These are phyloP conservation scores for Gobio gobio DNA, from an alignment of 2,113 vertebrate species.

Conservation along the genomic window DNA sequence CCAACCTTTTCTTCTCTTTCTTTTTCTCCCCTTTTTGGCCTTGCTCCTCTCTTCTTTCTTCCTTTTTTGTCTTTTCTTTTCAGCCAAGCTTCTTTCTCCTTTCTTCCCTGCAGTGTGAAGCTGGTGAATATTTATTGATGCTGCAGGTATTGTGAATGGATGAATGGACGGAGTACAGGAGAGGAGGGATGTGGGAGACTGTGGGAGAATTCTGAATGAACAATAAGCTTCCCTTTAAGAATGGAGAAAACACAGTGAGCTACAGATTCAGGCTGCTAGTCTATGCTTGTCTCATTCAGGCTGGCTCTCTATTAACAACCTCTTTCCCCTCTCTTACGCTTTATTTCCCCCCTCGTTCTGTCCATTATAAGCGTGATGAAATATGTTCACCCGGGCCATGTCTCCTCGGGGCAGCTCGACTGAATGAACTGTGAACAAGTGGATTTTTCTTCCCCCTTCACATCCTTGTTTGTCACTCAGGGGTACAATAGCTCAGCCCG, in stretches of 20 bases:
- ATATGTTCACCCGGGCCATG: slow-evolving; percentile 50
- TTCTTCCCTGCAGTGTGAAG: slow-evolving; percentile 64
- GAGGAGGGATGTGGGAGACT: slow-evolving; percentile 47
- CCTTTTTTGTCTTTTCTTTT: slow-evolving; percentile 56
- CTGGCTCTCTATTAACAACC: slow-evolving; percentile 32
- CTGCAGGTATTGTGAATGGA: slow-evolving; percentile 65
- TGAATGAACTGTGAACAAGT: slow-evolving; percentile 38
- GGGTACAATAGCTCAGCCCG: slow-evolving; percentile 46
- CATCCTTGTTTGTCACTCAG: slow-evolving; percentile 45
- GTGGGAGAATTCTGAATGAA: slow-evolving; percentile 60
- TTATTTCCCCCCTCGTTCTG: neutral
- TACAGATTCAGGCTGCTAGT: slow-evolving; percentile 49
- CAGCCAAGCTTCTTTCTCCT: slow-evolving; percentile 57
- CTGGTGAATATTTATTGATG: slow-evolving; percentile 67
- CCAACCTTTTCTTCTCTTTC: slow-evolving; percentile 66
- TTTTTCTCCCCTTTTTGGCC: slow-evolving; percentile 45
- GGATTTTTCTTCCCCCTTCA: slow-evolving; percentile 36
- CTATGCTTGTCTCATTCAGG: slow-evolving; percentile 46
- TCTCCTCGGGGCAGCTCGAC: slow-evolving; percentile 61
- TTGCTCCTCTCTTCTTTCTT: slow-evolving; percentile 50
- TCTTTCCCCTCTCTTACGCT: slow-evolving; percentile 12
- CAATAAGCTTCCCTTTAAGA: slow-evolving; percentile 58
- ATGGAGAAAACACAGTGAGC: slow-evolving; percentile 49
- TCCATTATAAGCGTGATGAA: slow-evolving; percentile 55
- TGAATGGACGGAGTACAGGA: slow-evolving; percentile 59